Evolutionary conservation across 2,797 vertebrate species (phyloP).

Genomic region (Eutrigla gurnardus): DNA sequence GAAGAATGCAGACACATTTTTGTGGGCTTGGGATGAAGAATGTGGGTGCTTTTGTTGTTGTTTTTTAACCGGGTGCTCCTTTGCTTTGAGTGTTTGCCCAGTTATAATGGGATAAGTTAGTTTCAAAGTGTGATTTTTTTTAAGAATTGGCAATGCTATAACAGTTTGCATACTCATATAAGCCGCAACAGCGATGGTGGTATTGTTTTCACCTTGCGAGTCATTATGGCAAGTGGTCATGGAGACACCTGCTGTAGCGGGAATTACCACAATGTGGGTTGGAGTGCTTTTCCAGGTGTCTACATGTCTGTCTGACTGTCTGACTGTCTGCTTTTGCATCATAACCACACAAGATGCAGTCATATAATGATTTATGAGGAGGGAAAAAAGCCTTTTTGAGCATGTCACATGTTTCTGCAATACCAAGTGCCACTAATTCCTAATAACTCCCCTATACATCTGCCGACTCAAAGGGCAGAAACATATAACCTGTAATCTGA

Average conservation of each 20-base stretch:
- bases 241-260: not conserved
- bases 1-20: conserved; percentile 33
- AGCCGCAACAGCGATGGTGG: not conserved
- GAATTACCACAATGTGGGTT: not conserved
- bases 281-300: not conserved
- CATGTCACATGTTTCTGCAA: too few species aligned
- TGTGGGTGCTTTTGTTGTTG: not conserved
- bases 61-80: not conserved
- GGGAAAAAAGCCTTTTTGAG: not conserved
- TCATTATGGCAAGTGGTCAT: not conserved
- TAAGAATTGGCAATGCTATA: not conserved
- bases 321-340: not conserved
- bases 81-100: not conserved
- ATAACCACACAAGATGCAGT: not conserved
- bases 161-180: not conserved
- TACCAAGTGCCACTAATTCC: too few species aligned
- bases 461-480: not conserved
- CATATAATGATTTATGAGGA: not conserved
- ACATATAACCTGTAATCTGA: not conserved
- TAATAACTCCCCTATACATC: too few species aligned
- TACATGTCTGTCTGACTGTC: not conserved
- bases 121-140: not conserved
- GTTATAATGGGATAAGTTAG: not conserved
- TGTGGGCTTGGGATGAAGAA: conserved; percentile 9
- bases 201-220: not conserved